Evolutionary conservation across 2,888 invertebrate genomes (phyloP), one percentile per base, ranked within the genome.

Genomic region (Drosophila seclusa): DNA sequence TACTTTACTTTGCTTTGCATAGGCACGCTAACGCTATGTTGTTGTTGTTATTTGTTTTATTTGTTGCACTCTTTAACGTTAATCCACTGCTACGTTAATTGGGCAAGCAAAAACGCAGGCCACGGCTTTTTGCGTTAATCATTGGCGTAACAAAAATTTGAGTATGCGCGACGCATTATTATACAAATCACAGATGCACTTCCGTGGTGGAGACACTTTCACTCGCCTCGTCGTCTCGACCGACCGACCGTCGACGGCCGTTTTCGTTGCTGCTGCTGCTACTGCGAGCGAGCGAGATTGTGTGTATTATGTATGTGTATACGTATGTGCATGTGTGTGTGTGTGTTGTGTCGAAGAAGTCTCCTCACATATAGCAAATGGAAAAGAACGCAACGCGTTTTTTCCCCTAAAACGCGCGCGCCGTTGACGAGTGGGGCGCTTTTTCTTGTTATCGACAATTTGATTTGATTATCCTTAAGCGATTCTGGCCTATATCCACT

Each of bases 81-180:
- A 70, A 63, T 54, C 68, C 71, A 58, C 63, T 53, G 61, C 62
- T 53, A 64, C 64, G 67, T 53, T 64, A 67, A 63, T 65, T 58
- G 53, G 62, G 64, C 66, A 70, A 74, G 64, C 66, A 70, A 74
- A 77, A 59, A 69, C 75, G 65, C 62, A 69, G 79, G 79, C 74
- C 58, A 64, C 50, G 60, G 65, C 59, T 71, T 71, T 45, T 58
- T 50, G 62, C 54, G 68, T 62, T 83, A 83, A 81, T 83, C 82
- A 74, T 87, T 84, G 82, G 86, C 75, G 81, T 78, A 84, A 84
- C 89, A 71, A 77, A 82, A 89, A 80, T 82, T 85, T 89, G 85
- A 89, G 85, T 87, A 82, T 85, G 90, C 90, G 85, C 85, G 90
- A 87, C 90, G 85, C 85, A 85, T 85, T 89, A 82, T 85, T 89